These are phyloP conservation scores for Meloidogyne exigua DNA, from an alignment of 1,140 invertebrate species.

Conservation along the genomic window DNA sequence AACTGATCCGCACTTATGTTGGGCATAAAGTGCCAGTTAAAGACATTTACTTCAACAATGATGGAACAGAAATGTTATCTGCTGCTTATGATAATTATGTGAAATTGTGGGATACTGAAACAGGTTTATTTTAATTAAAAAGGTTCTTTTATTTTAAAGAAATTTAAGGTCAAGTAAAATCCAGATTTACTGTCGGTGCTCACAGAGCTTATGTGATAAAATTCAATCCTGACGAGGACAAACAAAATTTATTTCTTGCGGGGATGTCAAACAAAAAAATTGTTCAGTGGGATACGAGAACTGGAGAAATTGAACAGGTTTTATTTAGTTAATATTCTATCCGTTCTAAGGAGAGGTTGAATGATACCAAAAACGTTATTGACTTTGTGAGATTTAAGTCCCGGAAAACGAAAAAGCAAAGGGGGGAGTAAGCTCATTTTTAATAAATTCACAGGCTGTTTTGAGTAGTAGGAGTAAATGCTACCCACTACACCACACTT, in stretches of 20 bases:
- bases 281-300: slow-evolving; percentile 86
- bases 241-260: slow-evolving; percentile 93
- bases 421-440: neutral
- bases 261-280: slow-evolving; percentile 99
- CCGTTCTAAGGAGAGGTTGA: no score
- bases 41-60: slow-evolving; percentile 93
- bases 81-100: slow-evolving; percentile 83
- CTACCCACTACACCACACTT: no score
- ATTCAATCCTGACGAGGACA: slow-evolving; percentile 94
- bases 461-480: no score
- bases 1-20: slow-evolving; percentile 90
- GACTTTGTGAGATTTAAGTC: no score
- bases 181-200: slow-evolving; percentile 56
- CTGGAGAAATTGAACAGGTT: slow-evolving; percentile 79
- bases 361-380: no score
- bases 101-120: slow-evolving; percentile 99
- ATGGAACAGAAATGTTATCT: slow-evolving; percentile 86
- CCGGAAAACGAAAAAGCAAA: no score
- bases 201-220: slow-evolving; percentile 76
- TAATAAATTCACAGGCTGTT: neutral
- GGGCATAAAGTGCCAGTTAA: slow-evolving; percentile 94
- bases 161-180: slow-evolving; percentile 57
- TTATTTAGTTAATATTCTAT: no score
- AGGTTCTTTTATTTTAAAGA: slow-evolving; percentile 15
- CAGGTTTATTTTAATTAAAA: slow-evolving; percentile 65